Percentiles rank a stretch among this genome's conserved stretches.
Conservation (phyloP, 2,113 vertebrate genomes). For the Cavia aperea region DNA sequence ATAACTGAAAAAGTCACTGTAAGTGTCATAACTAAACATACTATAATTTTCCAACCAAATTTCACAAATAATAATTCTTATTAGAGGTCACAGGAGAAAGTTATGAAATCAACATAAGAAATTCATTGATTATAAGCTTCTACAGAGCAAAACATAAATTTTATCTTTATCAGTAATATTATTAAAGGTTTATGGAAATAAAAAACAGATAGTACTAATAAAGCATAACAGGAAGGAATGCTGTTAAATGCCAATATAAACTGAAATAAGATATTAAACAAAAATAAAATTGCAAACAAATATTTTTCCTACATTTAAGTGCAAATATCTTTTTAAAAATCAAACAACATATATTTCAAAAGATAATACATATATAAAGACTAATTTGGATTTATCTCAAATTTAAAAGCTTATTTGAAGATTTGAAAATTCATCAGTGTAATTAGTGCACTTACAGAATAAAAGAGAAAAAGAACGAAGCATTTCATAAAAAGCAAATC, state of each 20-base stretch:
- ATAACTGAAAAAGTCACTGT: not conserved
- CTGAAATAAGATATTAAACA: not conserved
- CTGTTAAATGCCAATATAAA: not conserved
- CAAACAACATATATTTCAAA: not conserved
- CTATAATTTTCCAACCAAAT: slow-evolving; percentile 13
- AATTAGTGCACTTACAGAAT: not conserved
- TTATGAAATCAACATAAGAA: slow-evolving; percentile 1
- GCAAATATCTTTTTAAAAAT: not conserved
- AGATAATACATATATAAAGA: not conserved
- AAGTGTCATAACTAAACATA: not conserved
- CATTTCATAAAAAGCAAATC: not conserved
- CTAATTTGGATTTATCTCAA: not conserved
- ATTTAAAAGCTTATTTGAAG: not conserved
- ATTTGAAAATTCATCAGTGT: not conserved
- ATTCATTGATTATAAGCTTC: not conserved
- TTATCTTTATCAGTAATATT: not conserved
- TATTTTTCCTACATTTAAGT: not conserved
- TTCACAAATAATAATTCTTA: slow-evolving; percentile 10
- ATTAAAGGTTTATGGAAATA: not conserved
- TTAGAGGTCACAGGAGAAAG: not conserved
- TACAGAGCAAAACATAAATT: not conserved
- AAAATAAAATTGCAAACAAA: not conserved
- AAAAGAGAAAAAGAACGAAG: slow-evolving; percentile 7
- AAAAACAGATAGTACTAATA: not conserved
- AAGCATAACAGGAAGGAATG: not conserved